Conservation (phyloP, 2,113 vertebrate species). For the Muntiacus muntjak region DNA sequence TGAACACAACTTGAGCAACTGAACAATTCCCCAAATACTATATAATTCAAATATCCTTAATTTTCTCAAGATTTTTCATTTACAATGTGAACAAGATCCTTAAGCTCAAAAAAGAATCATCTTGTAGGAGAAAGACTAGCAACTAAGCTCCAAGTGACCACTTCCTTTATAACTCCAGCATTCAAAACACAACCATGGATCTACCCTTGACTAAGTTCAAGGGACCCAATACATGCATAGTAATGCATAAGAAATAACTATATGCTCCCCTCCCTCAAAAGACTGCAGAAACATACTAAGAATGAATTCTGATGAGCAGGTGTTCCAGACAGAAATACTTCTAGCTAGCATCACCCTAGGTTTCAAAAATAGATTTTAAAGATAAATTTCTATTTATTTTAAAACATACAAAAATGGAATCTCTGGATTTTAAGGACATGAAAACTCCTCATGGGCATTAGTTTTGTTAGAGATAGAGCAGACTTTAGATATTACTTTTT, state of each 20-base stretch:
- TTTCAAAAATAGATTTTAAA: conserved; percentile 20
- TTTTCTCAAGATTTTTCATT: conserved; percentile 49
- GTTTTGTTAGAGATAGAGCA: not conserved
- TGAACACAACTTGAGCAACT: not conserved
- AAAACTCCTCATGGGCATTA: not conserved
- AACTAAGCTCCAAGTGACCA: not conserved
- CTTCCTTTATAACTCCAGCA: not conserved
- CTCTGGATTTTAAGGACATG: not conserved
- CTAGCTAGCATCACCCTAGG: not conserved
- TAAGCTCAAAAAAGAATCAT: conserved; percentile 38
- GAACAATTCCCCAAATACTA: conserved; percentile 55
- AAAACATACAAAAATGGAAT: not conserved
- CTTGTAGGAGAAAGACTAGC: not conserved
- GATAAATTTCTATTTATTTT: not conserved
- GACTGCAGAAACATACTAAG: not conserved
- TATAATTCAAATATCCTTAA: conserved; percentile 44
- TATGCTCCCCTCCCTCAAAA: not conserved
- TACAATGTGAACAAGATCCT: conserved; percentile 42
- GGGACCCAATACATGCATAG: not conserved
- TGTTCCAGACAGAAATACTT: not conserved
- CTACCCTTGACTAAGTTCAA: not conserved
- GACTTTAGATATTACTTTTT: not conserved
- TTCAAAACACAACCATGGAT: not conserved
- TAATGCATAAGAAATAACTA: no score
- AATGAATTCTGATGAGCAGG: conserved; percentile 9